Percentiles rank a stretch among this genome's conserved stretches.
These are phyloP conservation scores for Campoplex nolae DNA, from an alignment of 2,888 invertebrate genomes.

Conservation along the genomic window DNA sequence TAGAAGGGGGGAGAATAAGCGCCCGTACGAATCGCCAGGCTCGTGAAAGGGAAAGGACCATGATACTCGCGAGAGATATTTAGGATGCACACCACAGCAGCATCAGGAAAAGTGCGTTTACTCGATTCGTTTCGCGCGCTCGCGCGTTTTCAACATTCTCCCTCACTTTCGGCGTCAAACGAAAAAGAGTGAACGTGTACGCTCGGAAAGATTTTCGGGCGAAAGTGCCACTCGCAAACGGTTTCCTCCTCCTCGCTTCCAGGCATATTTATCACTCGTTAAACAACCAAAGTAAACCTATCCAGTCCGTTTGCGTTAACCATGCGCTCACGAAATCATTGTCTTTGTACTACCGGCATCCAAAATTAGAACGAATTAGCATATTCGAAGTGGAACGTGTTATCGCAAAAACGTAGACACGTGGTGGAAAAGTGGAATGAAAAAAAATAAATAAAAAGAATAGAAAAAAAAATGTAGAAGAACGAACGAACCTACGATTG, in stretches of 20 bases:
- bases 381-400: not conserved
- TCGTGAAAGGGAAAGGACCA: constrained; percentile 32
- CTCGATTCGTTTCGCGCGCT: not conserved
- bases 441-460: too few species aligned
- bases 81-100: constrained; percentile 17
- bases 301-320: not conserved
- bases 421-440: not conserved
- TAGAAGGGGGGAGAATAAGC: not conserved
- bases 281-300: not conserved
- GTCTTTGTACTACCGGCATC: not conserved
- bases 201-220: constrained; percentile 30
- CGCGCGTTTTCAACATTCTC: not conserved
- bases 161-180: not conserved
- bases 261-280: constrained; percentile 8
- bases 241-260: constrained; percentile 1
- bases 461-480: too few species aligned
- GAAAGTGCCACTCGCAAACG: constrained; percentile 35
- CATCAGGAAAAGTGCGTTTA: constrained; percentile 13
- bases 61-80: not conserved
- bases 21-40: not conserved
- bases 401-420: constrained; percentile 1
- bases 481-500: not conserved
- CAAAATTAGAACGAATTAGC: constrained; percentile 9
- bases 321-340: not conserved
- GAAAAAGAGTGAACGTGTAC: not conserved